Evolutionary conservation across 2,113 vertebrate genomes (phyloP), one percentile per base, ranked within the genome.

Genomic region (Fregetta grallaria): DNA sequence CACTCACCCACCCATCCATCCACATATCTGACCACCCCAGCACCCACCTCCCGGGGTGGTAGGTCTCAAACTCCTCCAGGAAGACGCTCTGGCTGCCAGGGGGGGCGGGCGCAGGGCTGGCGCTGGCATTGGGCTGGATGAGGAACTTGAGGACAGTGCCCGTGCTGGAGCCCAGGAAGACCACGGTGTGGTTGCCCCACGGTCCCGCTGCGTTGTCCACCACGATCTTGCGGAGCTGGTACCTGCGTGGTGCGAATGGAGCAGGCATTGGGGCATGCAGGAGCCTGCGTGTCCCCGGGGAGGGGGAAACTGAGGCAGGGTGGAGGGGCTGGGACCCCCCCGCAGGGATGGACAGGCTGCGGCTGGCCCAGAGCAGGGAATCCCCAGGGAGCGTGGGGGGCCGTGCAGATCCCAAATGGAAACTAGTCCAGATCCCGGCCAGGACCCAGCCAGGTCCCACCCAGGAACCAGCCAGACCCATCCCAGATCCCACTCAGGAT

Each of bases 91-190:
- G 98, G 97, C 92, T 98, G 81, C 98, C 97, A 1, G 98, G 97
- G 1, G 97, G 94, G 1, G 88, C 6, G 7, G 93, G 61, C 0
- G 56, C 0, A 1, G 97, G 38, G 62, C 92, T 95, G 96, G 97
- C 81, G 89, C 98, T 99, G 95, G 98, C 92, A 2, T 98, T 99
- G 93, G 99, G 98, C 79, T 98, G 97, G 83, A 99, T 97, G 49
- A 99, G 99, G 96, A 99, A 99, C 95, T 99, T 99, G 92, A 99
- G 99, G 91, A 99, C 82, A 3, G 98, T 99, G 90, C 99, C 99
- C 1, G 98, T 98, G 97, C 99, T 99, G 4, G 99, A 99, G 34
- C 99, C 99, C 87, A 99, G 98, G 97, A 99, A 99, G 47, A 99
- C 97, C 44, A 99, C 97, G 0, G 99, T 99, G 87, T 99, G 97